Base-by-base conservation (phyloP, 2,888 invertebrate genomes). In the Caenorhabditis uteleia region DNA sequence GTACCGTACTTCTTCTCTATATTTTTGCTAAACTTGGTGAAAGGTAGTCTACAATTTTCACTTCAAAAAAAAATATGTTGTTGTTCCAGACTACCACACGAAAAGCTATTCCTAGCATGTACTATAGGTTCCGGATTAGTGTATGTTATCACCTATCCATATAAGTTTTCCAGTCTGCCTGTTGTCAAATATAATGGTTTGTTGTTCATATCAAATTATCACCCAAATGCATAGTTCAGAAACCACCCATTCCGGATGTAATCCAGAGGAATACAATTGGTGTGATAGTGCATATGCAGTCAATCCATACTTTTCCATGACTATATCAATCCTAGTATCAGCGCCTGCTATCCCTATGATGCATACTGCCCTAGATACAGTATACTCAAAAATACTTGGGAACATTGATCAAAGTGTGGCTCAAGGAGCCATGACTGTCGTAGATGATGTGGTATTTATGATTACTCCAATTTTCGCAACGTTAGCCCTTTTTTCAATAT, bases 391-490 rank as follows among this genome's bases (percentile, higher is more conserved):
- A 31, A 47, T 75, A 40, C 58, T 75, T 18, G 72, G 70, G 38
- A 64, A 67, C 10, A 58, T 71, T 3, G 69, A 75, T 55, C 74
- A 75, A 51, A 66, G 56, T 26, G 49, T 71, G n/a, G 55, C 61
- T 18, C 71, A 71, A 50, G 71, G 68, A 29, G 66, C 56, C 16
- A 66, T 71, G 49, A 57, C 61, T 2, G 64, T 65, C 3, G 62
- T 68, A 6, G 71, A 71, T 14, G 71, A 71, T 48, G 46, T 68
- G 25, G 58, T 71, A 3, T 62, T 59, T 26, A 59, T 71, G 42
- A 21, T 68, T 7, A 68, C 68, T 12, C 71, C 71, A 10, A 25
- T 71, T 20, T 71, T 68, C 46, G 53, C 68, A 5, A 61, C 71
- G 70, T 70, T 20, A 49, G 62, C 16, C 25, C 3, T 34, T 10